Conservation (phyloP, 2,797 vertebrate species). For the Sylvia borin region DNA sequence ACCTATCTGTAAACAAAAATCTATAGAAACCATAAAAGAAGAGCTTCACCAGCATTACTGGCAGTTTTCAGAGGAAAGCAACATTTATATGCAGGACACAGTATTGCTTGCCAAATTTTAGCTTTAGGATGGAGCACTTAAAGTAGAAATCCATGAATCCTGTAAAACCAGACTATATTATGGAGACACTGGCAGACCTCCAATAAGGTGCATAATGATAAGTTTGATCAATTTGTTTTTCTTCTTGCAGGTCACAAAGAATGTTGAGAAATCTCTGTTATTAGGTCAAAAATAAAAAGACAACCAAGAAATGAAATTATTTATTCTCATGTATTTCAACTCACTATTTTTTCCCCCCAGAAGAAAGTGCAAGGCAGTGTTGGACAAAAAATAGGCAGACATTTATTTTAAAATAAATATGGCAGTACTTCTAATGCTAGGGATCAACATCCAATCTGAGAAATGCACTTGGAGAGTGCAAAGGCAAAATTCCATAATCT, state of each 20-base stretch:
- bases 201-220: background rate
- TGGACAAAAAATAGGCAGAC: background rate
- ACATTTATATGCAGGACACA: background rate
- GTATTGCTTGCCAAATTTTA: conserved; percentile 8
- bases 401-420: background rate
- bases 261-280: background rate
- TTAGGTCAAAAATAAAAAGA: background rate
- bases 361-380: background rate
- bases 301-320: background rate
- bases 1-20: conserved; percentile 62
- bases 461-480: background rate
- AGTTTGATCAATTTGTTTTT: background rate
- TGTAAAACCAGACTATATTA: background rate
- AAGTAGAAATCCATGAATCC: conserved; percentile 15
- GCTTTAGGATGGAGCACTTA: background rate
- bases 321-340: background rate
- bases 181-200: conserved; percentile 8
- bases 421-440: background rate
- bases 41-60: background rate
- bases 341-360: background rate
- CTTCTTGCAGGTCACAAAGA: background rate
- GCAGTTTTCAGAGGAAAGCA: background rate
- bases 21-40: conserved; percentile 47
- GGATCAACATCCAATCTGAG: background rate
- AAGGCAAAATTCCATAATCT: background rate